Evolutionary conservation across 2,113 vertebrate species (phyloP), one percentile per base, ranked within the genome.

Genomic region (Beaufortia kweichowensis): DNA sequence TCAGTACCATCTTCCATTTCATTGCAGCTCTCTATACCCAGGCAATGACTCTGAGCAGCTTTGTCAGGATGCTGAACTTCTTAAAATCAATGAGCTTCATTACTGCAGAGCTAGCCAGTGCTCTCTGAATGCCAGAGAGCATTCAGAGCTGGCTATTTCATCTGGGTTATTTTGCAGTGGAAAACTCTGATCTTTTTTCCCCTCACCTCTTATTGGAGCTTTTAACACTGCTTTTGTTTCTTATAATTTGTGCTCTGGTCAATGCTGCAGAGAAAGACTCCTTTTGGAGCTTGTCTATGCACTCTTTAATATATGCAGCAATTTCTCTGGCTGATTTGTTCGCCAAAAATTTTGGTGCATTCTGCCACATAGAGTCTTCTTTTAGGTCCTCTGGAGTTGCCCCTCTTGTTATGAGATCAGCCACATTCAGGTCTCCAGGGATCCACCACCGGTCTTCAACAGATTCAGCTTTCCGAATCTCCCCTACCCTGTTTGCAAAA

Each of bases 401-500:
- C 17, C 75, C 75, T 7, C 75, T 57, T 31, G 63, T 60, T 21
- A 68, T 26, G 11, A 59, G 4, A 35, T 77, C 64, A 3, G 53
- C 62, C 0, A 77, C 39, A 12, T 77, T 77, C 1, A 24, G 8
- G 7, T 26, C 23, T 5, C 75, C 75, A 41, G 55, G 55, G 28
- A 79, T n/a, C 77, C 68, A 79, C 28, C 77, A 62, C 68, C 77
- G 63, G n/a, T 48, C 41, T 12, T 79, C 28, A n/a, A 56, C 56
- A 31, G 57, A 29, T 17, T 17, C n/a, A 41, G 26, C 14, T 24
- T 17, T 66, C 24, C 39, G 61, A 10, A 76, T 76, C 11, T 76
- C 74, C 12, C 74, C 59, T 10, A 65, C 28, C 6, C 63, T 43
- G n/a, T 73, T 73, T 4, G 55, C 70, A 17, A 73, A 73, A 11